Evolutionary conservation across 2,113 vertebrate species (phyloP).

Genomic region (Percina caprodes): DNA sequence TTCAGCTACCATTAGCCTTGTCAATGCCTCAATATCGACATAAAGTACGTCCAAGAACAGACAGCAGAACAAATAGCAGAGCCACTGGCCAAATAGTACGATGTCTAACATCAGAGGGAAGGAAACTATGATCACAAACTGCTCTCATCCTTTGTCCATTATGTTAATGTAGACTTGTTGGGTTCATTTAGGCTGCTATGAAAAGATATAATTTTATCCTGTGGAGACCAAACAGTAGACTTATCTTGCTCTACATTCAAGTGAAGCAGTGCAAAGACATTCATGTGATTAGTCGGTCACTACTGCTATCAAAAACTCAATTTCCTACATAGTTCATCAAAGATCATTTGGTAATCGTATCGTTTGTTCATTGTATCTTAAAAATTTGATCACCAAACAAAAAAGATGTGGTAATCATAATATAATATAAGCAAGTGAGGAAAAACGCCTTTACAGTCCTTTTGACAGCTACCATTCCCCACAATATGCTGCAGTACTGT

Average conservation of each 20-base stretch:
- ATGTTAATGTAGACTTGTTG: no score
- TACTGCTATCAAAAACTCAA: no score
- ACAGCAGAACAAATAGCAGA: neutral
- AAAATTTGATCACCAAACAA: no score
- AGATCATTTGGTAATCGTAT: no score
- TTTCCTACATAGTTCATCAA: no score
- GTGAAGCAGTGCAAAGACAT: neutral
- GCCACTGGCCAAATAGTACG: neutral
- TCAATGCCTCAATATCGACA: neutral
- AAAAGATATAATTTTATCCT: neutral
- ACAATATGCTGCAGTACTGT: no score
- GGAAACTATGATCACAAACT: neutral
- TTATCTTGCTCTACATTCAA: neutral
- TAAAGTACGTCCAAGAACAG: neutral
- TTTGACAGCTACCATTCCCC: no score
- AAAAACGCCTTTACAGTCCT: neutral
- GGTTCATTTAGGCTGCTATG: neutral
- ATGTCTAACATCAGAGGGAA: neutral
- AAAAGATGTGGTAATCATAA: no score
- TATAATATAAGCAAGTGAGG: neutral
- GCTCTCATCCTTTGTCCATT: neutral
- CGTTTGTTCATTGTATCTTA: no score
- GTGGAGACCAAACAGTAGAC: neutral
- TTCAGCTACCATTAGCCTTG: neutral
- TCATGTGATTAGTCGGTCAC: neutral